A percentile compares a stretch with the other conserved stretches of the same genome.
phyloP scores from a whole-genome alignment of 2,797 vertebrate species.

The Sylvia borin region DNA sequence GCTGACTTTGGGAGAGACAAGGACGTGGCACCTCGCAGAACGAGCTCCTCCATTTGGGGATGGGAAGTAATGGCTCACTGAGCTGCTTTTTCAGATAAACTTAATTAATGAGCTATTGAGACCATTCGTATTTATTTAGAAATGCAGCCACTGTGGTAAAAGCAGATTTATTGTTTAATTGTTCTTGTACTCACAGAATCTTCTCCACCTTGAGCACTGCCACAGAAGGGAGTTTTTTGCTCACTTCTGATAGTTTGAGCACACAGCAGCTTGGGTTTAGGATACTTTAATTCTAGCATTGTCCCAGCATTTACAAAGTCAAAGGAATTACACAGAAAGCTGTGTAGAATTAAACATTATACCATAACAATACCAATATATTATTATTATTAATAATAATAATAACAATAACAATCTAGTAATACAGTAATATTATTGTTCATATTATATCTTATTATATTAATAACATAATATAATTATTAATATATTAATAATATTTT shows the following conservation, averaged over 20 bases:
- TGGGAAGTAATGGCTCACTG: not conserved
- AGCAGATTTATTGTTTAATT: not conserved
- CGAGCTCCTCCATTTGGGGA: not conserved
- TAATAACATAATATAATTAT: too few relatives aligned
- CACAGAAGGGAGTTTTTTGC: not conserved
- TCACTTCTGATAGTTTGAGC: not conserved
- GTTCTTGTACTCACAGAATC: not conserved
- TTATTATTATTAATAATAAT: too few relatives aligned
- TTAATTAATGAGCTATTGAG: constrained; percentile 1
- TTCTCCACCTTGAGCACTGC: not conserved
- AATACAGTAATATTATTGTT: too few relatives aligned
- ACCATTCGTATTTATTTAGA: constrained; percentile 1
- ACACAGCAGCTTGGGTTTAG: not conserved
- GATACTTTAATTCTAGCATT: not conserved
- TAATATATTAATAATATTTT: not conserved
- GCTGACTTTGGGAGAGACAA: constrained; percentile 17
- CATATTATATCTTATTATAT: too few relatives aligned
- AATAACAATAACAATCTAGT: too few relatives aligned
- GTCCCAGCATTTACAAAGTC: not conserved
- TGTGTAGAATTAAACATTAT: not conserved
- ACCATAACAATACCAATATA: not conserved
- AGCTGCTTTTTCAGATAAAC: constrained; percentile 5
- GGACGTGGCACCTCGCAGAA: not conserved
- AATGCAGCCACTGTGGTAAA: not conserved
- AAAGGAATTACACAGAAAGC: not conserved